Evolutionary conservation across 2,888 invertebrate species (phyloP), one percentile per base, ranked within the genome.

Genomic region (Caenorhabditis macrosperma): DNA sequence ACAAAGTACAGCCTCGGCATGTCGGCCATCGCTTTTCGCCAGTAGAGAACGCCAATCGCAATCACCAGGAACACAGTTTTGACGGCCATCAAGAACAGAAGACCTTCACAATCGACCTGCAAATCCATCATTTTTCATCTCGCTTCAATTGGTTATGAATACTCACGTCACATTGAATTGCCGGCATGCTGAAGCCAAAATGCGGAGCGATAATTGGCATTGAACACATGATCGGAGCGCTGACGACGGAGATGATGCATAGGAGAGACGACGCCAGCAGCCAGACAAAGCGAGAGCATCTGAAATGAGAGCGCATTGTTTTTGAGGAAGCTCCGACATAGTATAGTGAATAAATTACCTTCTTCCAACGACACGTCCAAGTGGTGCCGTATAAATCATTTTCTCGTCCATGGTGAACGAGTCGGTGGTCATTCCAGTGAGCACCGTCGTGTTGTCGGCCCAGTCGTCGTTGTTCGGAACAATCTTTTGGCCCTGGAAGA

Each of bases 401-500:
- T 86, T 85, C 46, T 85, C 86, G 7, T 81, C 87, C 35, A 76
- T 82, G 24, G 68, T 79, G 74, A 82, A 90, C 1, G 88, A 88
- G 50, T 89, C 89, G 17, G 85, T 86, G n/a, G 88, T 88, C 69
- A 85, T 84, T 26, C 87, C 88, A 38, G 89, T 89, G 26, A 89
- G 55, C 7, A 90, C 88, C 12, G 89, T 89, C 7, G 89, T 89
- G 60, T 87, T 89, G 63, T 89, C 89, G 3, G 76, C 88, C 87
- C 88, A 87, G 59, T 88, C 84, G 48, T 87, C 88, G 59, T 82
- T 81, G 10, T 78, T 78, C 35, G 84, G 54, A 10, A 57, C 67
- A 2, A 82, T 50, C 46, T 84, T 85, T 35, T 81, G 75, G 38
- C 85, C 86, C 84, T 84, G 52, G 1, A 77, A 71, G 22, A 50